Evolutionary conservation across 2,888 invertebrate species (phyloP), one percentile per base, ranked within the genome.

Genomic region (Linyphia triangularis): DNA sequence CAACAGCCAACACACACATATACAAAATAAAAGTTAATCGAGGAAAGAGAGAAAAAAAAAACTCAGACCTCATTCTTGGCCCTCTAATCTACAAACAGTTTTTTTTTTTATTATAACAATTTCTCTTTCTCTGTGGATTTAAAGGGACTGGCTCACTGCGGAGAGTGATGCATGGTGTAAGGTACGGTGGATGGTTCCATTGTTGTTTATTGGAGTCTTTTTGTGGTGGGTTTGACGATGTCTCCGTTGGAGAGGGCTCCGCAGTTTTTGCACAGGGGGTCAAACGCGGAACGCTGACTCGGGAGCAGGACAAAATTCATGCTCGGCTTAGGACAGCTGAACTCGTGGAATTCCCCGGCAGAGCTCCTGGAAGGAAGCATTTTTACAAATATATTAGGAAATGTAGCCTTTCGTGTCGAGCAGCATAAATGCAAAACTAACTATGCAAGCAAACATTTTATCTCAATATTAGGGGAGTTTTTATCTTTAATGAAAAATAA

Each of bases 271-370:
- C 89, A 90, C 40, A 92, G 94, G 91, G 96, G 95, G 93, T 96
- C 95, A 94, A 96, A 96, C 91, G 96, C 96, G 73, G 96, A 96
- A 91, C 96, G 95, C 90, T 95, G 94, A 92, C 96, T 96, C 85
- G 96, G 96, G 92, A 95, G 95, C 93, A 96, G 94, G 92, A 96
- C 95, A 94, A 96, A 96, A 90, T 95, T 95, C 92, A 94, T 94
- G 90, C 95, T 94, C 78, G 96, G 96, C 93, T 95, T 95, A 69
- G 91, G 93, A 84, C 90, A 90, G 91, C 93, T 93, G 91, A 93
- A 93, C 90, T 93, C 93, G 91, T 81, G 79, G 51, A 93, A 92
- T 91, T 93, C 86, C 57, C 69, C 78, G 37, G 69, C 61, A 83
- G 84, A 63, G 59, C 72, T 81, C 72, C 88, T 89, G n/a, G 10